Percentiles rank a stretch among this genome's conserved stretches.
phyloP scores from a whole-genome alignment of 2,113 vertebrate species.

The Gnathonemus longibarbis region DNA sequence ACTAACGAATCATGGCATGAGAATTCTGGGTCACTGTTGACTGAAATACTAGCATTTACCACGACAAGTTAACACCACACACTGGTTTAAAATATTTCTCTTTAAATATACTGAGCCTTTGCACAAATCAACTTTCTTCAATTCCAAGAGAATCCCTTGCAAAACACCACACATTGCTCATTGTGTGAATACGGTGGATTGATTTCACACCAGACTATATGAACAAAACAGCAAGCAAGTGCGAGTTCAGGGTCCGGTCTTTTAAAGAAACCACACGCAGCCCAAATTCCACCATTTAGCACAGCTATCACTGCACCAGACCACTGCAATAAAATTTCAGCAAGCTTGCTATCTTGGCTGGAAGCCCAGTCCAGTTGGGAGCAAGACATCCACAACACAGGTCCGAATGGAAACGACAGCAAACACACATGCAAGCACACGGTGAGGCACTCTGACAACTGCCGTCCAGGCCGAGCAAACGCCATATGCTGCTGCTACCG shows the following conservation, averaged over 20 bases:
- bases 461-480: neutral
- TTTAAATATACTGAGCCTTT: neutral
- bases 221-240: neutral
- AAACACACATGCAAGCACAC: slow-evolving; percentile 15
- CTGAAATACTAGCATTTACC: neutral
- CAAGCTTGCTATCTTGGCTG: neutral
- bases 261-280: neutral
- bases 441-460: neutral
- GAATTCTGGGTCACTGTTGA: neutral
- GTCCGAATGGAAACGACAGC: neutral
- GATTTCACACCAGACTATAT: neutral
- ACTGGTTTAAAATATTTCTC: neutral
- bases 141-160: neutral
- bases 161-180: neutral
- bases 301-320: slow-evolving; percentile 60
- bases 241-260: neutral
- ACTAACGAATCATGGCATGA: neutral
- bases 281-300: neutral
- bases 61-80: neutral
- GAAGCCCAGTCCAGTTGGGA: slow-evolving; percentile 27
- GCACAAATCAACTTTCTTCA: neutral
- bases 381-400: neutral
- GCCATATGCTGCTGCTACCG: slow-evolving; percentile 8
- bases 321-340: slow-evolving; percentile 47
- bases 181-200: neutral